These are phyloP conservation scores for Triplophysa dalaica DNA, from an alignment of 2,113 vertebrate species.

Conservation along the genomic window DNA sequence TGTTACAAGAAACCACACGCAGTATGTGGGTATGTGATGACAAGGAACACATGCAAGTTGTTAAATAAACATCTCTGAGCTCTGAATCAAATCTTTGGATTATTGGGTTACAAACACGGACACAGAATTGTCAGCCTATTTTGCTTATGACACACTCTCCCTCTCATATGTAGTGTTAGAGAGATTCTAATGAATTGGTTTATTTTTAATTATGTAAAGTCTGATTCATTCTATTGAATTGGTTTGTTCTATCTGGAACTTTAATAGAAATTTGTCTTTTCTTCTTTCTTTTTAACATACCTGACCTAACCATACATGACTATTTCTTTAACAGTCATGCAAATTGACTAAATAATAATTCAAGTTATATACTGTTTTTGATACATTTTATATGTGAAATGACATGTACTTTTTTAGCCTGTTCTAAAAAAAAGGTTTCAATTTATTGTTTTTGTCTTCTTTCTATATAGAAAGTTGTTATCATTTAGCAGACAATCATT, in stretches of 20 bases:
- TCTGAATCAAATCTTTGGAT: background rate
- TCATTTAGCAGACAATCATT: no score
- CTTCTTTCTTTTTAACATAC: no score
- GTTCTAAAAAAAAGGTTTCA: no score
- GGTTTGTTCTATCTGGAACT: no score
- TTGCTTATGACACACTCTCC: background rate
- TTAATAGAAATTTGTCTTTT: no score
- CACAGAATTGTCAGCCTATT: background rate
- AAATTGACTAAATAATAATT: no score
- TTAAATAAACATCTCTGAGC: constrained; percentile 19
- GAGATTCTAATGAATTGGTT: background rate
- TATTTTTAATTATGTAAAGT: background rate
- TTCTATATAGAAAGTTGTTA: no score
- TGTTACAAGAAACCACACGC: constrained; percentile 17
- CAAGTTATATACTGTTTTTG: background rate
- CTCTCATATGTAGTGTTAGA: no score
- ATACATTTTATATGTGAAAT: background rate
- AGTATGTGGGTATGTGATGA: constrained; percentile 5
- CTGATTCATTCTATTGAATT: background rate
- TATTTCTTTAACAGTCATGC: no score
- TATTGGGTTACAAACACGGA: background rate
- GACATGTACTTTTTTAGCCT: no score
- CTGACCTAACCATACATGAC: no score
- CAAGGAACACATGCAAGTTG: constrained; percentile 12
- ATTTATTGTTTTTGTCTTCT: no score